Base-by-base conservation (phyloP, 2,113 vertebrate species). In the Megaleporinus macrocephalus region DNA sequence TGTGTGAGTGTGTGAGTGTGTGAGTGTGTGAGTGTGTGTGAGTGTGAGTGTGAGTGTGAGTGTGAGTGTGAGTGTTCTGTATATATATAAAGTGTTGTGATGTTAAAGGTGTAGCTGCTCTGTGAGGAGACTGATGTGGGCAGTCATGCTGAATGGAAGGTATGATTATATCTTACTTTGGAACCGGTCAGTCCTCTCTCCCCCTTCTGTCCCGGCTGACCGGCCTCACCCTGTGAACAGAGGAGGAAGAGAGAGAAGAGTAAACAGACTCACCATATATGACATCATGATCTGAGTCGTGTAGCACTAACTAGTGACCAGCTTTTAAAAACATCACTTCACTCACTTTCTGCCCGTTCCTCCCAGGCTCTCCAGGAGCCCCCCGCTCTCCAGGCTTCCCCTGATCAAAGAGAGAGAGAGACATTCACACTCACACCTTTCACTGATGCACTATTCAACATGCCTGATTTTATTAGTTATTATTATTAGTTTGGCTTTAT, bases 351-450 rank as follows among this genome's bases (percentile, higher is more conserved):
- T 62, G 27, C 4, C 87, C 87, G 18, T 83, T 30, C 70, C 24
- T 66, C 55, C 87, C 86, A 22, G 73, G 80, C 47, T 82, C 73
- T 62, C 87, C 87, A 6, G 82, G 33, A 22, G 30, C 24, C 47
- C 89, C 89, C 16, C 15, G 30, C 27, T 77, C 79, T 18, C 87
- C 89, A 24, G 18, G 69, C n/a, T 88, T 90, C 2, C 89, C 89
- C 89, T 90, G 36, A 59, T 66, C 33, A n/a, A 78, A 20, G n/a
- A 59, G 49, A 68, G 6, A 84, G 26, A 18, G 80, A 3, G 14
- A 24, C n/a, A 36, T 12, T 7, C 7, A 57, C 4, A 44, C 29
- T 22, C 14, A 24, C 7, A 59, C 41, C 20, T 47, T n/a, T 69
- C n/a, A 5, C 16, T 53, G 20, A 22, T 44, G 41, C 20, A 7